Evolutionary conservation across 2,113 vertebrate genomes (phyloP).

Genomic region (Campylomormyrus numenius): DNA sequence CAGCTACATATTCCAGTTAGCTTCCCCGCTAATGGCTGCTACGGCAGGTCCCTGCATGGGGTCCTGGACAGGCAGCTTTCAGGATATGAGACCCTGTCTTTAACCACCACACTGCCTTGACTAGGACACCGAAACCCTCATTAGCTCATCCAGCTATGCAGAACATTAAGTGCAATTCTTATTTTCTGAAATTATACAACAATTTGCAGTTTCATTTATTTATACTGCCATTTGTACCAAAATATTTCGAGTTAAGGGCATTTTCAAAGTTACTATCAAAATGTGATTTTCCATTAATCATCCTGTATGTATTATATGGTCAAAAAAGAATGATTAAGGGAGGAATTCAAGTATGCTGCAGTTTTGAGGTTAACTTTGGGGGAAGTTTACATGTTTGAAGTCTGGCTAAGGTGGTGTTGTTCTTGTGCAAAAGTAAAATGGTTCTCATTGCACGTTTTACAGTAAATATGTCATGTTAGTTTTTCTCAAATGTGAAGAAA

Average conservation of each 20-base stretch:
- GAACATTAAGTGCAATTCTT: neutral
- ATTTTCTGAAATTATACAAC: neutral
- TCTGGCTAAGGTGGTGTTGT: neutral
- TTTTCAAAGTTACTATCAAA: neutral
- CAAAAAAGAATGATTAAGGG: neutral
- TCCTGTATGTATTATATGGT: neutral
- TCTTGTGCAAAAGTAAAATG: neutral
- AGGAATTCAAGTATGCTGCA: neutral
- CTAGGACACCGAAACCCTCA: neutral
- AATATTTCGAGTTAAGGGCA: neutral
- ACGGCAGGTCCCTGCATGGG: neutral
- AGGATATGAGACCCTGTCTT: neutral
- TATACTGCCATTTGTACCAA: neutral
- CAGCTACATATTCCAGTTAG: neutral
- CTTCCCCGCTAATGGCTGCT: neutral
- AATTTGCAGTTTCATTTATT: neutral
- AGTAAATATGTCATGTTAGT: neutral
- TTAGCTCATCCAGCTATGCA: neutral
- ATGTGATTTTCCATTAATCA: neutral
- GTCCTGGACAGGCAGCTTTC: neutral
- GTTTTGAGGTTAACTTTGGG: neutral
- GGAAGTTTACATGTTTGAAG: neutral
- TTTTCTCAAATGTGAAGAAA: neutral
- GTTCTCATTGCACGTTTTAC: neutral
- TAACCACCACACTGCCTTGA: neutral